Evolutionary conservation across 2,113 vertebrate genomes (phyloP).

Genomic region (Peromyscus leucopus): DNA sequence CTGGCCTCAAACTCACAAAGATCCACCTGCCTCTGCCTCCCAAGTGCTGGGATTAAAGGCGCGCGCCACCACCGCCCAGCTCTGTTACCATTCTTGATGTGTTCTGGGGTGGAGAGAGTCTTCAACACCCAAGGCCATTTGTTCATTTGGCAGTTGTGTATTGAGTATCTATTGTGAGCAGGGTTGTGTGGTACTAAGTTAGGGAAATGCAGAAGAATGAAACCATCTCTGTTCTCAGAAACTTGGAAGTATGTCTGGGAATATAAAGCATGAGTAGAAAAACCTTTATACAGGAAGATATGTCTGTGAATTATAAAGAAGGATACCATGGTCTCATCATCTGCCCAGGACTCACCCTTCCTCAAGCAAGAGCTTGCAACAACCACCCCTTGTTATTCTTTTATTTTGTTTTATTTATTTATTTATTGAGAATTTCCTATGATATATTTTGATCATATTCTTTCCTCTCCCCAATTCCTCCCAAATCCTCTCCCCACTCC

Average conservation of each 20-base stretch:
- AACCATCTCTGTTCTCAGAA: background rate
- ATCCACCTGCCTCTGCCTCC: too few relatives aligned
- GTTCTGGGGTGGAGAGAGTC: background rate
- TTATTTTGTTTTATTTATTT: background rate
- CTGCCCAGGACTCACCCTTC: background rate
- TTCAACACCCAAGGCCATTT: background rate
- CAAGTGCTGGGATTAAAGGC: too few relatives aligned
- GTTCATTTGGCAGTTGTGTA: background rate
- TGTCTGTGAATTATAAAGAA: background rate
- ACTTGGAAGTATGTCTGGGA: background rate
- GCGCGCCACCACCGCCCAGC: too few relatives aligned
- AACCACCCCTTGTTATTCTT: background rate
- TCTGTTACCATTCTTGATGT: slow-evolving; percentile 1
- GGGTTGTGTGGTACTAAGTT: background rate
- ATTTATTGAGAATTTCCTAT: background rate
- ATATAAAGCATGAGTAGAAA: background rate
- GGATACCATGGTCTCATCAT: background rate
- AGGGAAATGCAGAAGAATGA: slow-evolving; percentile 36
- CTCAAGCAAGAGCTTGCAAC: background rate
- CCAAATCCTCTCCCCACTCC: background rate
- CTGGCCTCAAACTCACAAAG: too few relatives aligned
- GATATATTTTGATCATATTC: background rate
- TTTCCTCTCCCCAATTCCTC: background rate
- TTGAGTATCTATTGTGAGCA: background rate
- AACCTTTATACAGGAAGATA: background rate